A percentile compares a stretch with the other conserved stretches of the same genome.
Conservation (phyloP, 2,113 vertebrate species). For the Eonycteris spelaea region DNA sequence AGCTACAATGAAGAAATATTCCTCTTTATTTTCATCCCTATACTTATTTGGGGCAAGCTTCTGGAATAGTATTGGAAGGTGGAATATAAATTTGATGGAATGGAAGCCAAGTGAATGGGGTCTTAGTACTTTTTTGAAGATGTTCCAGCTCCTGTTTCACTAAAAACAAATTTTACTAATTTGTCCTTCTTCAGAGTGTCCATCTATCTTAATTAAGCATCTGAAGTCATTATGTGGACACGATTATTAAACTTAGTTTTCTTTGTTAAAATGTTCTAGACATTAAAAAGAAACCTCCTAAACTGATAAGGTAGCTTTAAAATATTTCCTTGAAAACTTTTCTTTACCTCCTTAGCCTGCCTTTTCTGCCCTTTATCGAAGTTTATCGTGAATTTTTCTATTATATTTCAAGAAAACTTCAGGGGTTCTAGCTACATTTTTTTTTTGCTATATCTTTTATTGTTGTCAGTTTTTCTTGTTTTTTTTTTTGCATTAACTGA, state of each 20-base stretch:
- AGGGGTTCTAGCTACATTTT: not conserved
- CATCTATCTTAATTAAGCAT: not conserved
- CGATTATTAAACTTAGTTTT: constrained; percentile 24
- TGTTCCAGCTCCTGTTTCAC: not conserved
- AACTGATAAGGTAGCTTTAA: not conserved
- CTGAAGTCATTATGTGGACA: not conserved
- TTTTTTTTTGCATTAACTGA: not conserved
- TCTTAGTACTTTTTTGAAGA: constrained; percentile 38
- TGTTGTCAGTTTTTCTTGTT: not conserved
- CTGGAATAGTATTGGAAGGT: not conserved
- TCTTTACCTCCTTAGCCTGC: not conserved
- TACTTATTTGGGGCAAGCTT: constrained; percentile 35
- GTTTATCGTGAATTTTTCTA: not conserved
- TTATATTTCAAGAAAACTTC: constrained; percentile 33
- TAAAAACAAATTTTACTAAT: constrained; percentile 16
- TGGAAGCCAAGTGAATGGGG: not conserved
- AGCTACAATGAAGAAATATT: not conserved
- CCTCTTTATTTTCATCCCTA: constrained; percentile 30
- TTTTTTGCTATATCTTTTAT: not conserved
- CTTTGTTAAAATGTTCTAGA: constrained; percentile 10
- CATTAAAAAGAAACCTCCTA: constrained; percentile 7
- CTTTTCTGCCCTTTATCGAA: not conserved
- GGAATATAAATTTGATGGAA: constrained; percentile 18
- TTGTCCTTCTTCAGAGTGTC: not conserved
- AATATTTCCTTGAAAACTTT: not conserved